Evolutionary conservation across 2,888 invertebrate species (phyloP), one percentile per base, ranked within the genome.

Genomic region (Azorinus chamasolen): DNA sequence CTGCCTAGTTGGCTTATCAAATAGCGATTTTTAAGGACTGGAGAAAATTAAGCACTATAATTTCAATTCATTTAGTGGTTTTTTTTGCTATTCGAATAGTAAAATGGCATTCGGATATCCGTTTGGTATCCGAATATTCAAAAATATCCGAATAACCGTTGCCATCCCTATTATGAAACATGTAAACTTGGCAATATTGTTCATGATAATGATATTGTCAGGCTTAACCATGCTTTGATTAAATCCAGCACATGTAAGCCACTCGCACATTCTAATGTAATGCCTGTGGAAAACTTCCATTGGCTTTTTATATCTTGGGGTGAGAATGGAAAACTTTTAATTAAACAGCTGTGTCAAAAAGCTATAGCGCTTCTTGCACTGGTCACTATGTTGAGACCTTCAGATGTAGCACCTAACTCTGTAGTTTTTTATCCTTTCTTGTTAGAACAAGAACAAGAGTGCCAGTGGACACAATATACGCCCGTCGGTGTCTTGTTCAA

Each of bases 251-350:
- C 54, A 27, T 5, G 27, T 20, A 41, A 46, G 22, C 64, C 54
- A 25, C 54, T 64, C 45, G 27, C 41, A 14, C 41, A 32, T 1
- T 27, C 43, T 27, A 43, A 32, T 12, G 54, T 55, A 25, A 43
- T 64, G 64, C 64, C 64, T 14, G n/a, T 64, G 18, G 54, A 54
- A 25, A 43, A 2, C 5, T 64, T 54, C 55, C 43, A 54, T 18
- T 25, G 45, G 18, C 45, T 39, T 32, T 64, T 64, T 37, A 37
- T 25, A n/a, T 24, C 24, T 4, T 32, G n/a, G n/a, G n/a, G n/a
- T n/a, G n/a, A n/a, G n/a, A n/a, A n/a, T n/a, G n/a, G n/a, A n/a
- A n/a, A n/a, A 8, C 43, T 53, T 22, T 32, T 18, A 20, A 18
- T 46, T 6, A 64, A 64, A 41, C 45, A 64, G 22, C 46, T 54